phyloP scores from a whole-genome alignment of 2,113 vertebrate species.

The Paedocypris sp. region DNA sequence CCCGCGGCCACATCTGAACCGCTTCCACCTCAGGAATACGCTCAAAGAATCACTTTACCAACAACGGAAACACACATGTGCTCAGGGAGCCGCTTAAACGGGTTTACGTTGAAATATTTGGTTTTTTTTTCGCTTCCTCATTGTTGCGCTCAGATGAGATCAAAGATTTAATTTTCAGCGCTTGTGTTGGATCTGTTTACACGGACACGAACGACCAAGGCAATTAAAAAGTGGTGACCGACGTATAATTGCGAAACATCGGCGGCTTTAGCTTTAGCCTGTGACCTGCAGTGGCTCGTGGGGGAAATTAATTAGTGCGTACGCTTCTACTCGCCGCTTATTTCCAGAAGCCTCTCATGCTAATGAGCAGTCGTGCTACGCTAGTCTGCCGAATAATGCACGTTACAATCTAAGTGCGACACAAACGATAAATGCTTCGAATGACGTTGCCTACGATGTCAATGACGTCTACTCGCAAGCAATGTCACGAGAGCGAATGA shows the following conservation, averaged over 20 bases:
- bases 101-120: background rate
- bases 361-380: no score
- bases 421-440: no score
- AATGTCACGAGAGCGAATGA: no score
- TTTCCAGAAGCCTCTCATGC: conserved; percentile 23
- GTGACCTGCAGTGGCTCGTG: conserved; percentile 23
- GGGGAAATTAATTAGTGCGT: conserved; percentile 11
- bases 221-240: conserved; percentile 20
- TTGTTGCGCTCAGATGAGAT: no score
- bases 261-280: conserved; percentile 7
- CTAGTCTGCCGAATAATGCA: no score
- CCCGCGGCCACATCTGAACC: conserved; percentile 10
- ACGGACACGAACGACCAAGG: conserved; percentile 23
- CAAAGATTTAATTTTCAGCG: no score
- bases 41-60: background rate
- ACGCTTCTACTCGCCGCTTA: conserved; percentile 21
- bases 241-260: conserved; percentile 23
- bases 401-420: no score
- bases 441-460: no score
- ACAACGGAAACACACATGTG: background rate
- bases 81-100: background rate
- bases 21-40: background rate
- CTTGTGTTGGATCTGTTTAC: background rate
- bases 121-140: no score
- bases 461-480: no score